Evolutionary conservation across 2,888 invertebrate species (phyloP).

Genomic region (Amiota communis): DNA sequence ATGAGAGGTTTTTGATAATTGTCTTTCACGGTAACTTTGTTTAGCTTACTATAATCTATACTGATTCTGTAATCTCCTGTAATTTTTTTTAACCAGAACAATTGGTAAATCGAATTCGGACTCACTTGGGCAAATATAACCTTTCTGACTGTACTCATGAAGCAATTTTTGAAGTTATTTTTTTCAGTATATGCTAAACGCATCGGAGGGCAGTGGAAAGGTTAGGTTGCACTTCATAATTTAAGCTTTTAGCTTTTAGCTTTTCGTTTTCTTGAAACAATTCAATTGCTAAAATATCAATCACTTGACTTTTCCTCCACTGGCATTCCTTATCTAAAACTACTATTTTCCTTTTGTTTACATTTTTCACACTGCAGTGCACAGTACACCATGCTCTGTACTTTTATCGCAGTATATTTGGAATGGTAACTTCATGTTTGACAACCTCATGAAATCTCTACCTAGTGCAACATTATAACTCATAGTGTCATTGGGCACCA

Average conservation of each 20-base stretch:
- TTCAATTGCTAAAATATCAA: too few species aligned
- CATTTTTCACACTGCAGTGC: too few species aligned
- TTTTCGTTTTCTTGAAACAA: too few species aligned
- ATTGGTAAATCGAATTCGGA: constrained; percentile 22
- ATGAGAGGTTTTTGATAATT: constrained; percentile 31
- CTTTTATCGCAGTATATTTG: neutral
- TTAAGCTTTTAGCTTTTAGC: too few species aligned
- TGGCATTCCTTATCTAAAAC: too few species aligned
- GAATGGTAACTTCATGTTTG: neutral
- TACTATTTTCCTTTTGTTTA: too few species aligned
- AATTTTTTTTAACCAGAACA: constrained; percentile 31
- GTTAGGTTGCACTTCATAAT: neutral
- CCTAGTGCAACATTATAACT: constrained; percentile 15
- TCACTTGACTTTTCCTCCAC: too few species aligned
- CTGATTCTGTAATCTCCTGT: constrained; percentile 28
- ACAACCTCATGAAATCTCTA: constrained; percentile 16
- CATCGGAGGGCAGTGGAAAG: constrained; percentile 27
- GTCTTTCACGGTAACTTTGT: too few species aligned
- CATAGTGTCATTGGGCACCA: constrained; percentile 9
- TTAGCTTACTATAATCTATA: constrained; percentile 25
- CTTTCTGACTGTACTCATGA: constrained; percentile 26
- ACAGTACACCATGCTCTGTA: too few species aligned
- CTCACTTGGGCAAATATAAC: constrained; percentile 21
- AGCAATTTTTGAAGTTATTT: constrained; percentile 22
- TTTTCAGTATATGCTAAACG: constrained; percentile 21